These are phyloP conservation scores for Natrix natrix DNA, from an alignment of 2,797 vertebrate genomes.

Conservation along the genomic window DNA sequence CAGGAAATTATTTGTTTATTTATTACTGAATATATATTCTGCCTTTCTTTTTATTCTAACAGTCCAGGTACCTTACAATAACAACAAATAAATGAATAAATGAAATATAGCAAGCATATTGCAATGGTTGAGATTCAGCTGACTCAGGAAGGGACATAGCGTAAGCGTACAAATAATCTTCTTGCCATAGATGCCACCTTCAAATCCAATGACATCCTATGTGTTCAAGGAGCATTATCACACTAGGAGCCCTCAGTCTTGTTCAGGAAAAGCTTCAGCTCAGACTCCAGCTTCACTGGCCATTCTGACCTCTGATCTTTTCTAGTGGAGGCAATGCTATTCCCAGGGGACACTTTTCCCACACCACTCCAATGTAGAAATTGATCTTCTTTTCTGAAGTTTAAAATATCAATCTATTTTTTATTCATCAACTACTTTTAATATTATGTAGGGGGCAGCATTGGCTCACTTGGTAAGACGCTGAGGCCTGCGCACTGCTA, in stretches of 20 bases:
- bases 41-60: not conserved
- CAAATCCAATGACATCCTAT: not conserved
- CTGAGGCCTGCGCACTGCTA: too few relatives aligned
- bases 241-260: not conserved
- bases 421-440: not conserved
- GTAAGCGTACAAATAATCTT: not conserved
- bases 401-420: not conserved
- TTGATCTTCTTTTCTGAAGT: not conserved
- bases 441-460: not conserved
- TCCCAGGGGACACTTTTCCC: not conserved
- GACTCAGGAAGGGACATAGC: not conserved
- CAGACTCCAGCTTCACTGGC: not conserved
- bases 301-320: not conserved
- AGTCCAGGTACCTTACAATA: not conserved
- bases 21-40: not conserved
- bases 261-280: not conserved
- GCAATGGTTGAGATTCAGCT: not conserved
- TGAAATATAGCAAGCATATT: not conserved
- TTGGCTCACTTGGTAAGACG: too few relatives aligned
- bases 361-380: not conserved
- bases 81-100: not conserved
- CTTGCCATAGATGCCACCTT: not conserved
- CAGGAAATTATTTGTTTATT: not conserved
- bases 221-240: not conserved
- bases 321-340: not conserved